phyloP scores from a whole-genome alignment of 2,797 vertebrate genomes.

The Anolis apletophallus region DNA sequence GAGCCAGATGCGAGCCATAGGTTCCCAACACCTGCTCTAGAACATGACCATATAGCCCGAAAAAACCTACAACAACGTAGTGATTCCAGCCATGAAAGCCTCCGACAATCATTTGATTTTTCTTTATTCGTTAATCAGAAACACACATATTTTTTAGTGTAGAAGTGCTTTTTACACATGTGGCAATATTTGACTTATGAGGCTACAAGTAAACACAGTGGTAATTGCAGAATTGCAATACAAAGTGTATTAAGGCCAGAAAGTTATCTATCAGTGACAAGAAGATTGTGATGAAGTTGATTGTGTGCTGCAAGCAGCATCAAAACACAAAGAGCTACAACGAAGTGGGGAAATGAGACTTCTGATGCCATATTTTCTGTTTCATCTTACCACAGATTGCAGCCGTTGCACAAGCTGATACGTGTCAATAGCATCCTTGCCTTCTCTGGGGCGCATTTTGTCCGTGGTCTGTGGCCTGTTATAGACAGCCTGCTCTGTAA shows the following conservation, averaged over 20 bases:
- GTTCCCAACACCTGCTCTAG: too few species aligned
- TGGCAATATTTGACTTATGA: conserved; percentile 19
- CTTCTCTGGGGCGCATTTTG: conserved; percentile 85
- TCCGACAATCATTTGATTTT: not conserved
- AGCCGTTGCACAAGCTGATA: conserved; percentile 93
- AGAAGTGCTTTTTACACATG: conserved; percentile 18
- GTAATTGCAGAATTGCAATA: not conserved
- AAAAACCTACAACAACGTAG: too few species aligned
- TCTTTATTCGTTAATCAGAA: conserved; percentile 12
- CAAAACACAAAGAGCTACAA: accelerated
- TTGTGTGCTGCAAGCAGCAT: not conserved
- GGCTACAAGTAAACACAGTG: not conserved
- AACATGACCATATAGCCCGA: too few species aligned
- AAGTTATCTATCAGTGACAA: not conserved
- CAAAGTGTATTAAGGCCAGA: not conserved
- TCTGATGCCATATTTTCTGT: accelerated
- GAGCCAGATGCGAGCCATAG: too few species aligned
- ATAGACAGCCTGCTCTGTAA: conserved; percentile 92
- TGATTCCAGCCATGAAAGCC: too few species aligned
- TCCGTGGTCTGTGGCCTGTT: conserved; percentile 89
- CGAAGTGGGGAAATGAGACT: not conserved
- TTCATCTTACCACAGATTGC: conserved; percentile 89
- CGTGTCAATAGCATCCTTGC: conserved; percentile 87
- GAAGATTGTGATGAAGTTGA: accelerated
- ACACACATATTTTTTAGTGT: not conserved